These are phyloP conservation scores for Lepus oiostolus DNA, from an alignment of 2,797 vertebrate genomes.

Conservation along the genomic window DNA sequence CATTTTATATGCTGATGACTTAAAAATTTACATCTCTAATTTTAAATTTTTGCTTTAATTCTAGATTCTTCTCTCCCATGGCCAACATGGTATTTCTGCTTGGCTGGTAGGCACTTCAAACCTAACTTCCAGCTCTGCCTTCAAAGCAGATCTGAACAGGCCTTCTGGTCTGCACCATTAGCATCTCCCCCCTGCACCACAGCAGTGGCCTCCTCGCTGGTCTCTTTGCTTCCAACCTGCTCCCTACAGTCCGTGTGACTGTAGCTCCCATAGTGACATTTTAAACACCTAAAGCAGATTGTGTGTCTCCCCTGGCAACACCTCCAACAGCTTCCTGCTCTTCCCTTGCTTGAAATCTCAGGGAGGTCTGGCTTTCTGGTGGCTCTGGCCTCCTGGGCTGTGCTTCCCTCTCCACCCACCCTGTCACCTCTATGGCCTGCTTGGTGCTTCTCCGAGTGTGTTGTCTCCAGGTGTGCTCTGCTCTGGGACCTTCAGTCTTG, in stretches of 20 bases:
- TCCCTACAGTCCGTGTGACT: background rate
- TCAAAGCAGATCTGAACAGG: background rate
- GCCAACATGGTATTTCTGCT: background rate
- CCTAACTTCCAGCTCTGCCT: background rate
- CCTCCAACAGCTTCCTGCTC: background rate
- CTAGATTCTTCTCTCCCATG: background rate
- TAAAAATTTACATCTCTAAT: background rate
- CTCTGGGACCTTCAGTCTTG: background rate
- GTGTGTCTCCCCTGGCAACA: background rate
- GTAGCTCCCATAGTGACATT: background rate
- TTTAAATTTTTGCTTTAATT: background rate
- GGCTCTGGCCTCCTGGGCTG: accelerated
- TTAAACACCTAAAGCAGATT: background rate
- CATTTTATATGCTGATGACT: background rate
- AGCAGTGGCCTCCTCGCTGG: background rate
- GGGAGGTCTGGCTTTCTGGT: background rate
- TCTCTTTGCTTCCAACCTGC: background rate
- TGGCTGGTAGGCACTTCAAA: background rate
- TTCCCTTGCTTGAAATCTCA: background rate
- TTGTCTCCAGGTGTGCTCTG: background rate
- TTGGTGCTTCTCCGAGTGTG: background rate
- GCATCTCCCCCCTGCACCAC: background rate
- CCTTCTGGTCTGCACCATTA: background rate
- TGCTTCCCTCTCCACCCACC: background rate
- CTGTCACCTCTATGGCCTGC: too few species aligned